Evolutionary conservation across 2,797 vertebrate species (phyloP), one percentile per base, ranked within the genome.

Genomic region (Ibycter americanus): DNA sequence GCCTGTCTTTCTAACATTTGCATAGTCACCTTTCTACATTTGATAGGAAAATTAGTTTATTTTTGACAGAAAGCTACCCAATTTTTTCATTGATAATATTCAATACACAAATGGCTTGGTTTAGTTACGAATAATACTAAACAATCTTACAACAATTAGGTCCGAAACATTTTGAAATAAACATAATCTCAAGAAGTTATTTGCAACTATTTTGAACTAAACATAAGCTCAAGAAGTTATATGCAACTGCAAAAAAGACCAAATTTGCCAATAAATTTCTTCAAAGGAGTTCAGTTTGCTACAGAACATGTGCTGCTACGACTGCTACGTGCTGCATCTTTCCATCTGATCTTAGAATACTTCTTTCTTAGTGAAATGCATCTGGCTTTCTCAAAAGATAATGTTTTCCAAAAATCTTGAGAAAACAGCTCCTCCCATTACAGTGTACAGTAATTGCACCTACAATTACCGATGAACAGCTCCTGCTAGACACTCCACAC

Each of bases 401-500:
- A 31, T 6, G 32, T 78, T 49, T 52, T 8, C 10, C 29, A 44
- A 74, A 68, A 47, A 52, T 8, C 34, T 36, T 59, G 21, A 38
- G 58, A 61, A 83, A 52, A 27, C 9, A 52, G 4, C 32, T 56
- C 25, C 29, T 78, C 47, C 49, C 67, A 49, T 8, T 42, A 46
- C 19, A 55, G 14, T 12, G 5, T 63, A 44, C 38, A 62, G 15
- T n/a, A 47, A 47, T 71, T 80, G 8, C 12, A 47, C 18, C 29
- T 89, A 40, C 19, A 47, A 22, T 34, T 66, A 70, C 15, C 0
- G 0, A 21, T 25, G 6, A 68, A 21, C 23, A 12, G 20, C 8
- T 52, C n/a, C 79, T 78, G 27, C 46, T 51, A 46, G 32, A 52
- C 8, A 52, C 8, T 8, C 20, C 61, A 26, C 9, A 56, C 7